Conservation (phyloP, 2,113 vertebrate genomes). For the Malurus cyaneus region DNA sequence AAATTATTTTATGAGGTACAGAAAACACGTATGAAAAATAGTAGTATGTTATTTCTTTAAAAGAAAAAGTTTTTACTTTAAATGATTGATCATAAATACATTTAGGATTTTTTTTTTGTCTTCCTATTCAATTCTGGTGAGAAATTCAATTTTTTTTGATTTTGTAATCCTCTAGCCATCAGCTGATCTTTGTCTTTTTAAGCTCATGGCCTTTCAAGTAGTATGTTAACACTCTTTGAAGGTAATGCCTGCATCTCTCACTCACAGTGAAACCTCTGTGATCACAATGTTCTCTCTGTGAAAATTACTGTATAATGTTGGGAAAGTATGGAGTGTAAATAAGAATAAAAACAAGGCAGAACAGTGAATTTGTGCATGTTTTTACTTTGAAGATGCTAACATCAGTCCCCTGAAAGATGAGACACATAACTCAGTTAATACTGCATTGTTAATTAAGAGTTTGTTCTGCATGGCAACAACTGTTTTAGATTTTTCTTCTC, state of each 20-base stretch:
- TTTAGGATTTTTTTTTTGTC: background rate
- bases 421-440: background rate
- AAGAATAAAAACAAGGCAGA: background rate
- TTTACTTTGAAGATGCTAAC: background rate
- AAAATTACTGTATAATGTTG: background rate
- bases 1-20: background rate
- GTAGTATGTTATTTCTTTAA: background rate
- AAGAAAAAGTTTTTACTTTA: background rate
- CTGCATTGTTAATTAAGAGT: background rate
- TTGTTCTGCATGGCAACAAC: background rate
- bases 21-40: background rate
- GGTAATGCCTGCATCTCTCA: background rate
- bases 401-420: background rate
- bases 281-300: background rate
- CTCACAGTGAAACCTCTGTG: background rate
- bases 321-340: background rate
- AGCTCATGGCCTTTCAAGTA: background rate
- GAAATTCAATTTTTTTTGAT: background rate
- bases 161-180: background rate
- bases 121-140: background rate
- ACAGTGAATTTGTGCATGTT: background rate
- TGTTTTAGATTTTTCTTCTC: background rate
- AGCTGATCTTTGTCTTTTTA: background rate
- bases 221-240: background rate
- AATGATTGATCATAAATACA: background rate